These are phyloP conservation scores for Kradibia gibbosae DNA, from an alignment of 1,140 invertebrate species.

Conservation along the genomic window DNA sequence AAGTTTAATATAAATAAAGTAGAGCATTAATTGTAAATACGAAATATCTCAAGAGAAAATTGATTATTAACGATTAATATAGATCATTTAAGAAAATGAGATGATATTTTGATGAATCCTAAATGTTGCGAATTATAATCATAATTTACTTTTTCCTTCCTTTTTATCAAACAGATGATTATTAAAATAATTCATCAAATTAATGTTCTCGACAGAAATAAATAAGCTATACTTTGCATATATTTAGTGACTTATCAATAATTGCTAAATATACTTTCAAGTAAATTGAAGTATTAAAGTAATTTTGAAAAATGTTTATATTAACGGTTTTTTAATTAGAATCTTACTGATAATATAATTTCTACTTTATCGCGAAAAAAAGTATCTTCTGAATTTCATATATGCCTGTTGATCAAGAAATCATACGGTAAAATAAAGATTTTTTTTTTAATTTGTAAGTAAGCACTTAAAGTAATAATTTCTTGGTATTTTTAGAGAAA, in stretches of 20 bases:
- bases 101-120: constrained; percentile 38
- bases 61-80: constrained; percentile 16
- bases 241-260: constrained; percentile 86
- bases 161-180: constrained; percentile 3
- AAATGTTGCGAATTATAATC: background rate
- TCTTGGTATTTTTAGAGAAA: no score
- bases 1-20: constrained; percentile 35
- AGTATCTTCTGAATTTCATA: no score
- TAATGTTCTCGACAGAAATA: constrained; percentile 51
- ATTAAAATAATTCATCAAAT: constrained; percentile 10
- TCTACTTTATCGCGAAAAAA: no score
- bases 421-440: no score
- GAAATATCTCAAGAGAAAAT: background rate
- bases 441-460: no score
- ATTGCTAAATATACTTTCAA: constrained; percentile 64
- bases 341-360: background rate
- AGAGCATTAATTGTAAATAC: constrained; percentile 40
- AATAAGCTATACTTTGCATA: constrained; percentile 92
- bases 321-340: background rate
- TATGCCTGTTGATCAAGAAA: no score
- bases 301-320: no score
- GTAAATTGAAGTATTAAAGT: constrained; percentile 56
- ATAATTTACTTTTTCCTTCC: constrained; percentile 4
- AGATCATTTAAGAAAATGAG: constrained; percentile 25
- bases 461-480: no score